Conservation (phyloP, 1,140 invertebrate species). For the Ericerus pela region DNA sequence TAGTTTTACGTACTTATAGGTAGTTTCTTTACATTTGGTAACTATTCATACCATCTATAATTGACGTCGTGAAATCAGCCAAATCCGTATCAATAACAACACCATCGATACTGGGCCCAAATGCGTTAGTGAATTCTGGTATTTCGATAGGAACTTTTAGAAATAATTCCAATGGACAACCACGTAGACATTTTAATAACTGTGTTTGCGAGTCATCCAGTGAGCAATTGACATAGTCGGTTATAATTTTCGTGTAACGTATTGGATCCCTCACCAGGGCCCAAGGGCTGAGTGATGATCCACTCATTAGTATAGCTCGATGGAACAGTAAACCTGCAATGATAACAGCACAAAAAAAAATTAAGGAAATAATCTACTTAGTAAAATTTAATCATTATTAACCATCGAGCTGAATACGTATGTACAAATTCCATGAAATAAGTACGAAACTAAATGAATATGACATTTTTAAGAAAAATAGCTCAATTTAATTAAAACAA, state of each 20-base stretch:
- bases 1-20: too few relatives aligned
- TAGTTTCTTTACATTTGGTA: too few relatives aligned
- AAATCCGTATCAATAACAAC: constrained; percentile 61
- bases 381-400: too few relatives aligned
- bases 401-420: too few relatives aligned
- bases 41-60: background rate
- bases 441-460: too few relatives aligned
- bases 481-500: too few relatives aligned
- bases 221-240: constrained; percentile 73
- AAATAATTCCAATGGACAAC: constrained; percentile 54
- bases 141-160: constrained; percentile 53
- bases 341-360: too few relatives aligned
- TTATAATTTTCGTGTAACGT: constrained; percentile 70
- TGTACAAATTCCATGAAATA: too few relatives aligned
- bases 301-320: constrained; percentile 84
- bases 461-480: too few relatives aligned
- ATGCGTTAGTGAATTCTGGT: constrained; percentile 69
- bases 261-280: constrained; percentile 75
- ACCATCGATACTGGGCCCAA: constrained; percentile 81
- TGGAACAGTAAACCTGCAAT: constrained; percentile 49
- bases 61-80: background rate
- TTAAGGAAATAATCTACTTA: too few relatives aligned
- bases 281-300: constrained; percentile 85
- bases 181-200: constrained; percentile 67
- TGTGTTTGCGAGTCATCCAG: constrained; percentile 51